phyloP scores from a whole-genome alignment of 2,888 invertebrate species.

The Tetragonula carbonaria region DNA sequence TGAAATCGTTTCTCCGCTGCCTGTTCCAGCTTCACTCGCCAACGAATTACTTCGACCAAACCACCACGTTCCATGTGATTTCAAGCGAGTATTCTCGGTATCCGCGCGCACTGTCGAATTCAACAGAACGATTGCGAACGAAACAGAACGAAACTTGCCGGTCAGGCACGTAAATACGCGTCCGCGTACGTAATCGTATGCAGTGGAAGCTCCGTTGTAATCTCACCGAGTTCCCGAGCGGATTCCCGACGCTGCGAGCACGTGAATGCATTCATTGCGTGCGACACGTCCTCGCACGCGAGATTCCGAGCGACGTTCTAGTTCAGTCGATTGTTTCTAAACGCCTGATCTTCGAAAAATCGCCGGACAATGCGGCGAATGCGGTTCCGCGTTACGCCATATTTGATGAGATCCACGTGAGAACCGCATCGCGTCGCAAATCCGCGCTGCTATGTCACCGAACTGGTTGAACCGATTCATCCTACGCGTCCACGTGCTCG shows the following conservation, averaged over 20 bases:
- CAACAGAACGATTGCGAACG: neutral
- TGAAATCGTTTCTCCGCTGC: neutral
- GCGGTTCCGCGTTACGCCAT: slow-evolving; percentile 26
- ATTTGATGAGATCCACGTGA: slow-evolving; percentile 51
- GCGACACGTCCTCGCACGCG: neutral
- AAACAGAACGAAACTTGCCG: neutral
- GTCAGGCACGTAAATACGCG: neutral
- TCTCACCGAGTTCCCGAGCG: neutral
- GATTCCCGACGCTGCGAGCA: neutral
- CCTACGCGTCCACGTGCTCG: neutral
- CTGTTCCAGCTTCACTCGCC: too few relatives aligned
- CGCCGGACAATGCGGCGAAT: slow-evolving; percentile 24
- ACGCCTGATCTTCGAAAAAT: slow-evolving; percentile 46
- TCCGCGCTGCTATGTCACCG: slow-evolving; percentile 55
- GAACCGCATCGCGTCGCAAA: slow-evolving; percentile 54
- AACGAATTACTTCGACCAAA: neutral
- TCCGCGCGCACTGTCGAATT: too few relatives aligned
- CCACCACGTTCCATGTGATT: too few relatives aligned
- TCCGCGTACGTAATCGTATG: slow-evolving; percentile 15
- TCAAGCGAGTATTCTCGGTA: too few relatives aligned
- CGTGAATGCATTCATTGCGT: slow-evolving; percentile 2
- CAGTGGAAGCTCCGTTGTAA: neutral
- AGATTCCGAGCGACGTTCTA: slow-evolving; percentile 24
- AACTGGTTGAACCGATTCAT: slow-evolving; percentile 34
- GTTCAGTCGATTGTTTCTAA: slow-evolving; percentile 21